Evolutionary conservation across 2,113 vertebrate genomes (phyloP).

Genomic region (Aldabrachelys gigantea): DNA sequence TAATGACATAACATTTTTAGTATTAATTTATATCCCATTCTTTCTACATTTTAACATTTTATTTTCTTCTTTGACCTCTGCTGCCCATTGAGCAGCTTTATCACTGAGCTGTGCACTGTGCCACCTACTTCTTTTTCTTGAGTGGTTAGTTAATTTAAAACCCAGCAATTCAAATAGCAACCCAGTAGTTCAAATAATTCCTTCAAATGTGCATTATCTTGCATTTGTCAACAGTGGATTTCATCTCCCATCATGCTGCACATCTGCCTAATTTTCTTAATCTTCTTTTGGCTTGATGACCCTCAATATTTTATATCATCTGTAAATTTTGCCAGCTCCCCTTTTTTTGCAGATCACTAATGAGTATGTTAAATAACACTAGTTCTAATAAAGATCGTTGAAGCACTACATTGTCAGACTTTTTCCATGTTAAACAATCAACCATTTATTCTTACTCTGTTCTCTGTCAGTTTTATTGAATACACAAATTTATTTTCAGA

Average conservation of each 20-base stretch:
- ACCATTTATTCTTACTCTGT: conserved; percentile 56
- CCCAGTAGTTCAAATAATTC: conserved; percentile 62
- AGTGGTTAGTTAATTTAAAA: conserved; percentile 59
- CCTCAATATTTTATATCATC: conserved; percentile 64
- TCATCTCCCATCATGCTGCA: conserved; percentile 55
- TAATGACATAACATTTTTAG: neutral
- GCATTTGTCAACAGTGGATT: conserved; percentile 62
- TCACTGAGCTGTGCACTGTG: neutral
- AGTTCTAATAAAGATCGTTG: conserved; percentile 34
- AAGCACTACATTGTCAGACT: conserved; percentile 50
- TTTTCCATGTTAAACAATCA: conserved; percentile 57
- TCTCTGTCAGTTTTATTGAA: conserved; percentile 61
- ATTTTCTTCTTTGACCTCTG: neutral
- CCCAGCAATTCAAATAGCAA: conserved; percentile 23
- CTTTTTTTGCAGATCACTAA: conserved; percentile 22
- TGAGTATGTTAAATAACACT: conserved; percentile 49
- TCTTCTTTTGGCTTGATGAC: conserved; percentile 55
- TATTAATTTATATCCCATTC: neutral
- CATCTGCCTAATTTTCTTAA: conserved; percentile 62
- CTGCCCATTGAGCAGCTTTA: neutral
- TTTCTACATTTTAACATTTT: neutral
- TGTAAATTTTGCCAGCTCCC: conserved; percentile 64
- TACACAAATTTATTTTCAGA: conserved; percentile 48
- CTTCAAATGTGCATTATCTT: conserved; percentile 70
- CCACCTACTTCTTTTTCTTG: conserved; percentile 22